Conservation (phyloP, 2,113 vertebrate genomes). For the Grallaria varia region DNA sequence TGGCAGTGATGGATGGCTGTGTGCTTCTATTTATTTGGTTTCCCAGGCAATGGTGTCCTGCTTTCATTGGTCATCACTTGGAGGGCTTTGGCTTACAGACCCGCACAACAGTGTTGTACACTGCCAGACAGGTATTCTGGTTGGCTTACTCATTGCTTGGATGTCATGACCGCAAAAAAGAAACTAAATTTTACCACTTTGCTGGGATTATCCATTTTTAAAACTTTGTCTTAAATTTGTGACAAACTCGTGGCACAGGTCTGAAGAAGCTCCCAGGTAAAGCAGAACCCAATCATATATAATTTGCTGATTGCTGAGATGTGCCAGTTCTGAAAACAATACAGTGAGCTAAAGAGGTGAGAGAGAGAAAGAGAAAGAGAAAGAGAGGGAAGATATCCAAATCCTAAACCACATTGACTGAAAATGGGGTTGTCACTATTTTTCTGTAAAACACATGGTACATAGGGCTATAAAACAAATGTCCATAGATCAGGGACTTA, state of each 20-base stretch:
- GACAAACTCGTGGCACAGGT: background rate
- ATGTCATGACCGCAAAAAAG: background rate
- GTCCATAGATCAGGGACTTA: background rate
- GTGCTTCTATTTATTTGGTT: constrained; percentile 86
- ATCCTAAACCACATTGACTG: background rate
- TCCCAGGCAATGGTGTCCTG: constrained; percentile 79
- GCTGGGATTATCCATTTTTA: background rate
- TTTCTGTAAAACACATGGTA: constrained; percentile 40
- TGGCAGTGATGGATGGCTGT: constrained; percentile 89
- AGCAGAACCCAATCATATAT: background rate
- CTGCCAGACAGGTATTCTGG: constrained; percentile 59
- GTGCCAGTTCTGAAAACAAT: background rate
- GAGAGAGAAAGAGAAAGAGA: background rate
- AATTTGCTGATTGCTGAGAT: background rate
- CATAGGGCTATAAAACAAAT: background rate
- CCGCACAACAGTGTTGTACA: background rate
- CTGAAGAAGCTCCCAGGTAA: background rate
- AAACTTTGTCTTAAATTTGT: background rate
- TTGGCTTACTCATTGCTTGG: constrained; percentile 2
- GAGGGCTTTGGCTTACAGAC: constrained; percentile 61
- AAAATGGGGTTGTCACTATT: constrained; percentile 21
- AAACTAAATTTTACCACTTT: background rate
- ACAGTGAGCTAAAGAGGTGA: background rate
- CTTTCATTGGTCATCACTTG: constrained; percentile 71
- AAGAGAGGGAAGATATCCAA: background rate